Evolutionary conservation across 2,888 invertebrate species (phyloP).

Genomic region (Onchidella celtica): DNA sequence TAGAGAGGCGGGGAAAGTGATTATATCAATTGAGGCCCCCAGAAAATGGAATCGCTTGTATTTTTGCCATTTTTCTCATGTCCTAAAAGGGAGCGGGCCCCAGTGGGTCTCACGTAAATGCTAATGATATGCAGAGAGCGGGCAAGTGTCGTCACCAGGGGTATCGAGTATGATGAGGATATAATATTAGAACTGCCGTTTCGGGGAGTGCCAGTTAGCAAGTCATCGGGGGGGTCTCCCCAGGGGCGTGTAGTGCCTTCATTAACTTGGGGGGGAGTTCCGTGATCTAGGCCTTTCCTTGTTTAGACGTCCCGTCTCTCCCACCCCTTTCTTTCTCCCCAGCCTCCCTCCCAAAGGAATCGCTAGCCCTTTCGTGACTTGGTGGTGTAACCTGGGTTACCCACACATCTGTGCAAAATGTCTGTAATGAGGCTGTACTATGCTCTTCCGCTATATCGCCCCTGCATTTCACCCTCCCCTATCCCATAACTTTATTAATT

Average conservation of each 20-base stretch:
- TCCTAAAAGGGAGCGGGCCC: slow-evolving; percentile 40
- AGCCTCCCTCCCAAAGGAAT: not conserved
- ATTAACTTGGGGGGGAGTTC: not conserved
- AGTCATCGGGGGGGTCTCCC: not conserved
- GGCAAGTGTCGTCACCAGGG: slow-evolving; percentile 30
- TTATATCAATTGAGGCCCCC: slow-evolving; percentile 41
- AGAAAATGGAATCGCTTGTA: slow-evolving; percentile 48
- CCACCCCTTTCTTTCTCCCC: not conserved
- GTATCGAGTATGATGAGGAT: slow-evolving; percentile 26
- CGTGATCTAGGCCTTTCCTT: no score
- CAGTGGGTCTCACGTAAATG: slow-evolving; percentile 38
- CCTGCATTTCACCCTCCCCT: no score
- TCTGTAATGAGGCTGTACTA: no score
- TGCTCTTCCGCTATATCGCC: no score
- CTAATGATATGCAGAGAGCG: slow-evolving; percentile 48
- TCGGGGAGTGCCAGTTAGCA: slow-evolving; percentile 21
- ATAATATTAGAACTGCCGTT: slow-evolving; percentile 12
- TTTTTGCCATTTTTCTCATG: slow-evolving; percentile 34
- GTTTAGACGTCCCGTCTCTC: not conserved
- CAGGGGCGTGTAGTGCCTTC: not conserved
- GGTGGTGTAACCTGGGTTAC: no score
- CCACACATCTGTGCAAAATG: no score
- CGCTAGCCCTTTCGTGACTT: no score
- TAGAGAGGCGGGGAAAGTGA: slow-evolving; percentile 31
- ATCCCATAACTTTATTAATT: no score